Evolutionary conservation across 2,797 vertebrate species (phyloP), one percentile per base, ranked within the genome.

Genomic region (Luscinia luscinia): DNA sequence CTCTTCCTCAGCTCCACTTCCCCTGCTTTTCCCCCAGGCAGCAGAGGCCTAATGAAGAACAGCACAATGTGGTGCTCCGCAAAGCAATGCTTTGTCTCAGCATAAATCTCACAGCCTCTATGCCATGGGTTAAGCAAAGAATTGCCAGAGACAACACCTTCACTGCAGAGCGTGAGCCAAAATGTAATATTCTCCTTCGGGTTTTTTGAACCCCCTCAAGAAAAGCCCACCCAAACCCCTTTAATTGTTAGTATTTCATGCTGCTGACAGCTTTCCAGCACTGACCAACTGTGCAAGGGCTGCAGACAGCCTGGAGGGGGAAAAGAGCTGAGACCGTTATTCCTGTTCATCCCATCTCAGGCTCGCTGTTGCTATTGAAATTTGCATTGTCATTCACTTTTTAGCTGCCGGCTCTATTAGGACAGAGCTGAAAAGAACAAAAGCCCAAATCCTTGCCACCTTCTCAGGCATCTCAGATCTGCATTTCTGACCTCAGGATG

Each of bases 11-110:
- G 98, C 96, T 63, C 97, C 82, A 68, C 97, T 97, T 87, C 98
- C 98, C 78, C 97, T 98, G 87, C 97, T 97, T 92, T 98, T 98
- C 94, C 98, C 98, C 89, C 97, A 98, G 28, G 96, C 90, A 70
- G 97, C 98, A 68, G 98, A 90, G 40, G 96, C 98, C 99, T 99
- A 87, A 41, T 58, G 75, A 97, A 45, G 95, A 84, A 95, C 41
- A 95, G 79, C 77, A 93, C 28, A 76, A 57, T 72, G 76, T 57
- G 69, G 78, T 6, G 36, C 81, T 63, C 82, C 81, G 46, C 59
- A 87, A 77, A 91, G 90, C 83, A 54, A 73, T 2, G 45, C 57
- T 93, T 66, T 77, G 64, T 34, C 83, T 89, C 49, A 3, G 49
- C 77, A 67, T 32, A 85, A 92, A 85, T 68, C 90, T 74, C 81